A percentile compares a stretch with the other conserved stretches of the same genome.
These are phyloP conservation scores for Patella depressa DNA, from an alignment of 2,888 invertebrate species.

Conservation along the genomic window DNA sequence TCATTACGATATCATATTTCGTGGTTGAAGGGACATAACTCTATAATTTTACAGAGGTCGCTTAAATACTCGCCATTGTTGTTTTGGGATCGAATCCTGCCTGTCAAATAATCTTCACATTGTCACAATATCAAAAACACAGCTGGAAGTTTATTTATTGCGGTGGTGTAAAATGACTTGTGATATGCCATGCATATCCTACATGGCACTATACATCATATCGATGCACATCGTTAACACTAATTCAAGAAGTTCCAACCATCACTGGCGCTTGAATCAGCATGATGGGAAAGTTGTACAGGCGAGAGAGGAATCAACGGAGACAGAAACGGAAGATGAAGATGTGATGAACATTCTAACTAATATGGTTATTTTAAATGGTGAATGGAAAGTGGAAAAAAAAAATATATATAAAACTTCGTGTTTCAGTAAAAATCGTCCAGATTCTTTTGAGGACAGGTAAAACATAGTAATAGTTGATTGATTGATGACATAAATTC, in stretches of 20 bases:
- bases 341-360: slow-evolving; percentile 61
- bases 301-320: slow-evolving; percentile 47
- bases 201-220: slow-evolving; percentile 80
- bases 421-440: neutral
- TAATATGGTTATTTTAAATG: slow-evolving; percentile 54
- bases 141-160: too few relatives aligned
- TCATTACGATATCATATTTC: too few relatives aligned
- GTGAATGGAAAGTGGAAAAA: slow-evolving; percentile 45
- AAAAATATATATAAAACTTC: neutral
- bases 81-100: too few relatives aligned
- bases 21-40: too few relatives aligned
- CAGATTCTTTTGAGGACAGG: too few relatives aligned
- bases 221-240: slow-evolving; percentile 81
- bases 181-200: slow-evolving; percentile 70
- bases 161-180: slow-evolving; percentile 51
- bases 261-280: slow-evolving; percentile 85
- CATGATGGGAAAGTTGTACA: slow-evolving; percentile 78
- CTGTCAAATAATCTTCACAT: too few relatives aligned
- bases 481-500: too few relatives aligned
- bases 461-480: too few relatives aligned
- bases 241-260: slow-evolving; percentile 86
- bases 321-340: slow-evolving; percentile 37
- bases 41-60: too few relatives aligned
- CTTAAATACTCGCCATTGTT: too few relatives aligned
- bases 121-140: too few relatives aligned